Conservation (phyloP, 2,113 vertebrate genomes). For the Ptilonorhynchus violaceus region DNA sequence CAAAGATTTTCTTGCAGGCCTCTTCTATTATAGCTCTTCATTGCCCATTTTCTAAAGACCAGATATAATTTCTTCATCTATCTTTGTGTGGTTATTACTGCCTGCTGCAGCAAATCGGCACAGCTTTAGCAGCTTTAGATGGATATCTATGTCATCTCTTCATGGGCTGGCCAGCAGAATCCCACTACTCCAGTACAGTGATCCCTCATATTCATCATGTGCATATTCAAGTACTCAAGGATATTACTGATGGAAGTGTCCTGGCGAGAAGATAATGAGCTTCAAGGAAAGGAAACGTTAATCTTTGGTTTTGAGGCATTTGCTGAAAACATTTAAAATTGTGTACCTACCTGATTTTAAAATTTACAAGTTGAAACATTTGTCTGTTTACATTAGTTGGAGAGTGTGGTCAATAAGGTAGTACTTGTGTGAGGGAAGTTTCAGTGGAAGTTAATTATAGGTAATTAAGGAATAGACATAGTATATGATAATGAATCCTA, state of each 20-base stretch:
- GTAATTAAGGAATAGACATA: not conserved
- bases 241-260: not conserved
- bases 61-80: not conserved
- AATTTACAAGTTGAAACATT: not conserved
- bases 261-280: not conserved
- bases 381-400: not conserved
- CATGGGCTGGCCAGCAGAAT: not conserved
- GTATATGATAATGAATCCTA: not conserved
- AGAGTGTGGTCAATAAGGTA: not conserved
- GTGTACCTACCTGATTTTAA: not conserved
- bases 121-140: conserved; percentile 35
- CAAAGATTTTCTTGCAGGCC: not conserved
- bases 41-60: not conserved
- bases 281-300: not conserved
- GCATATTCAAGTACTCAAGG: not conserved
- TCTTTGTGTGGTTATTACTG: not conserved
- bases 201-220: not conserved
- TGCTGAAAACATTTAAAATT: not conserved
- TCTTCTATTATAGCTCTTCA: not conserved
- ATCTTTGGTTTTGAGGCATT: not conserved
- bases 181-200: not conserved
- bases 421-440: not conserved
- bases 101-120: not conserved
- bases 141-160: not conserved
- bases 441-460: not conserved